phyloP scores from a whole-genome alignment of 2,797 vertebrate species.

The Crenuchus spilurus region DNA sequence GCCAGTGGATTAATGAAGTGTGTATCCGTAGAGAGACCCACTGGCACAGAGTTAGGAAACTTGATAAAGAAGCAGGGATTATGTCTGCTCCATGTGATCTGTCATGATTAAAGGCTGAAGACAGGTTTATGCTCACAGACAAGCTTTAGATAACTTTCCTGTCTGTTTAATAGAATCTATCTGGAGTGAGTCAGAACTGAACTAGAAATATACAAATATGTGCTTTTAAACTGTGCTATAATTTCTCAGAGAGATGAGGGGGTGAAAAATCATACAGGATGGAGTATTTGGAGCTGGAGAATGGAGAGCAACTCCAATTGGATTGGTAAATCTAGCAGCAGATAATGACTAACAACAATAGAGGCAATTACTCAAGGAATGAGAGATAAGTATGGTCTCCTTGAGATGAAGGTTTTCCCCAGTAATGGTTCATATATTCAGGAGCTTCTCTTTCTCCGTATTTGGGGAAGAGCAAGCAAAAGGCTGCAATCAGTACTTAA shows the following conservation, averaged over 20 bases:
- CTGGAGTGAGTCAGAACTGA: conserved; percentile 25
- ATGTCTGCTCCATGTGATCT: conserved; percentile 9
- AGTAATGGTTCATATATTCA: conserved; percentile 58
- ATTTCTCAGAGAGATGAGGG: conserved; percentile 21
- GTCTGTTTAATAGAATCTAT: conserved; percentile 24
- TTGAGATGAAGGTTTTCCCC: conserved; percentile 43
- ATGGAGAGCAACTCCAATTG: conserved; percentile 42
- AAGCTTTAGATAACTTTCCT: conserved; percentile 37
- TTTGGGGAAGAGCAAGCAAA: conserved; percentile 60
- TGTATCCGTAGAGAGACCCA: not conserved
- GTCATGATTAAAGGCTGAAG: conserved; percentile 43
- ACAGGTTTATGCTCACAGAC: conserved; percentile 43
- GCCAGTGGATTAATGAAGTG: conserved; percentile 26
- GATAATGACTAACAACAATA: conserved; percentile 56
- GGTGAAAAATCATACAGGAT: not conserved
- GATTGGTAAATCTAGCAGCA: conserved; percentile 57
- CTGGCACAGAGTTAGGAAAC: conserved; percentile 19
- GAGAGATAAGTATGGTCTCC: conserved; percentile 54
- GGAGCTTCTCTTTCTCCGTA: conserved; percentile 44
- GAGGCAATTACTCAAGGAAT: conserved; percentile 58
- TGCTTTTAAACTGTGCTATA: not conserved
- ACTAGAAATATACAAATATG: conserved; percentile 12
- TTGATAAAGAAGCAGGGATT: conserved; percentile 26
- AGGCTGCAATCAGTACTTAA: conserved; percentile 77
- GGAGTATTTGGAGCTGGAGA: conserved; percentile 40